Base-by-base conservation (phyloP, 2,888 invertebrate genomes). In the Scrobipalpa atriplicella region DNA sequence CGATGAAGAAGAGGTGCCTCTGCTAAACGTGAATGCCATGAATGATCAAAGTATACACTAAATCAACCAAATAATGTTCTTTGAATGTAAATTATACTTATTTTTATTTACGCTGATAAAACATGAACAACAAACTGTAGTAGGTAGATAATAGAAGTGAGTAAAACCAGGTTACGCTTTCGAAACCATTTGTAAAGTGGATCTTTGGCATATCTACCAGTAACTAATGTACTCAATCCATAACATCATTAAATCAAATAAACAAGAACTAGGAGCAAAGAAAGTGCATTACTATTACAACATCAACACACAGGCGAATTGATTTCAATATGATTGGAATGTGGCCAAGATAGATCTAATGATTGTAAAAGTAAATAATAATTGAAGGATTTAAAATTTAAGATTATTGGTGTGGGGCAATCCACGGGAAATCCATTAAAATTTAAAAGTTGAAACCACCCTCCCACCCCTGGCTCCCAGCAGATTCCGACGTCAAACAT, bases 281-380 rank as follows among this genome's bases (percentile, higher is more conserved):
- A 56, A 13, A 21, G 10, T 56, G 54, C 11, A 21, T 29, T 56
- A 56, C 54, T 21, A 29, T 56, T 56, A 21, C 54, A 21, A 56
- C 54, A 21, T 56, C 54, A 29, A 9, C 21, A 9, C 21, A 3
- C 1, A 2, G 3, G 13, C 3, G 13, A 43, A 43, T 13, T 43
- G 13, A 43, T 13, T 13, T 43, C 43, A 43, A 13, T 13, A 43
- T 43, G 43, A 43, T 43, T 43, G 43, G 43, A 43, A 43, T 43
- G 43, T 43, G 13, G 43, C 43, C 43, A 43, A 43, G 29, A 13
- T 43, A 43, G 13, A n/a, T n/a, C 13, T 43, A 13, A 43, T 43
- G 43, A 43, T 43, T 43, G 43, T 13, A 13, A 13, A 43, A 13
- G 43, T 13, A 13, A 13, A 43, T 43, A 43, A 43, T 3, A 43